Evolutionary conservation across 53 echinoderm and acorn worm species (phyloP), one percentile per base, ranked within the genome.

Genomic region (Zoroaster sp.): DNA sequence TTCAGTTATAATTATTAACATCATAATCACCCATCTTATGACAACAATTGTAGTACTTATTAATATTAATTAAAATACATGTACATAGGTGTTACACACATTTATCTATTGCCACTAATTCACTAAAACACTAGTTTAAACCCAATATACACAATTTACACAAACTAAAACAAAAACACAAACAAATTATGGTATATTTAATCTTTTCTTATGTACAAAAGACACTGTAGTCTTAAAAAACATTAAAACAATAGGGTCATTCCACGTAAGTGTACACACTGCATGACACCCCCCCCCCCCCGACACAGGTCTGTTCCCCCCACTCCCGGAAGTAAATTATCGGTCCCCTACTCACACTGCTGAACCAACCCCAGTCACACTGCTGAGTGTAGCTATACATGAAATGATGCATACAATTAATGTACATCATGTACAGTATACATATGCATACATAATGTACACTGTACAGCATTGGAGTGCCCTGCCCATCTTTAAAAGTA

Each of bases 121-220:
- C 47, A 66, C 66, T 40, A 28, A 3, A 30, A 67, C 35, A 32
- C 83, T 25, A 67, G 31, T 67, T 33, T 17, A 40, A 35, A 85
- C 71, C 70, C 33, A 34, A 70, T 85, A 31, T 85, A 85, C 85
- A 85, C 49, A 85, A 47, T 85, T 85, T 71, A 70, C 51, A 71
- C 40, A 70, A 33, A 70, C 15, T 23, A 63, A 20, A 81, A 23
- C n/a, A 34, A 33, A 70, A 21, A 82, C 20, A 74, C 7, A 30
- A 4, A 74, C 74, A 23, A 40, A 41, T 20, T 71, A 70, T 34
- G 37, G 85, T 85, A 85, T 69, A 85, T 85, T 85, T 85, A 23
- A 85, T 85, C 85, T 85, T 17, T 47, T 85, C 70, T 17, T 85
- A 85, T 85, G 51, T 85, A 85, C 85, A 83, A 49, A 85, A 85